Conservation (phyloP, 2,888 invertebrate genomes). For the Scelioninae gen. 1 region DNA sequence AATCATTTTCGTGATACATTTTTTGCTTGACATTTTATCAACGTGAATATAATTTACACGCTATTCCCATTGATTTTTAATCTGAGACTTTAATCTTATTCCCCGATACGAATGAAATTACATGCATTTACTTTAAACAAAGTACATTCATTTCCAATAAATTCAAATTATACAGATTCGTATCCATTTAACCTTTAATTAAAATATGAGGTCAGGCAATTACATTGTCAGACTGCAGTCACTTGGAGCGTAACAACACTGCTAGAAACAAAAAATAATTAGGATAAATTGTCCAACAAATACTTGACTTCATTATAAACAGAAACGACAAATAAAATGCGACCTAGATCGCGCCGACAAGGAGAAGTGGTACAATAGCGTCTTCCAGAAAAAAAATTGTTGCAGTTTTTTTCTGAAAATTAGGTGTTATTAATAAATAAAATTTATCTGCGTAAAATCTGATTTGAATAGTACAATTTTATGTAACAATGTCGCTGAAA, state of each 20-base stretch:
- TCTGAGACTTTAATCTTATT: constrained; percentile 9
- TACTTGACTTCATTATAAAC: constrained; percentile 8
- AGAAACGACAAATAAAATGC: constrained; percentile 18
- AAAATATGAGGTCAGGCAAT: constrained; percentile 45
- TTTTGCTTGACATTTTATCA: not conserved
- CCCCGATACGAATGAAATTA: constrained; percentile 1
- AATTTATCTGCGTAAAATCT: too few relatives aligned
- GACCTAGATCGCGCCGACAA: constrained; percentile 12
- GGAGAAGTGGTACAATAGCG: not conserved
- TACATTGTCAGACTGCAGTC: constrained; percentile 29
- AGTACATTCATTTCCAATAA: constrained; percentile 28
- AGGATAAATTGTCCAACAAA: constrained; percentile 30
- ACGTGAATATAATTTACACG: not conserved
- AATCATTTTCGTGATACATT: not conserved
- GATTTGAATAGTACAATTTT: too few relatives aligned
- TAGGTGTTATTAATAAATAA: too few relatives aligned
- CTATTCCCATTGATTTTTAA: constrained; percentile 20
- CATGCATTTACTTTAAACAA: constrained; percentile 27
- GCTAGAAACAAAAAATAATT: constrained; percentile 43
- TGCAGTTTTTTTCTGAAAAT: not conserved
- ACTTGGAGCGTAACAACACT: constrained; percentile 35
- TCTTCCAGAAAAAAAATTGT: not conserved
- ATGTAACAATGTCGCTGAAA: too few relatives aligned
- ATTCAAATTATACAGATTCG: constrained; percentile 24
- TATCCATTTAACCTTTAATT: constrained; percentile 50